These are phyloP conservation scores for Bombylius discolor DNA, from an alignment of 2,888 invertebrate genomes.

Conservation along the genomic window DNA sequence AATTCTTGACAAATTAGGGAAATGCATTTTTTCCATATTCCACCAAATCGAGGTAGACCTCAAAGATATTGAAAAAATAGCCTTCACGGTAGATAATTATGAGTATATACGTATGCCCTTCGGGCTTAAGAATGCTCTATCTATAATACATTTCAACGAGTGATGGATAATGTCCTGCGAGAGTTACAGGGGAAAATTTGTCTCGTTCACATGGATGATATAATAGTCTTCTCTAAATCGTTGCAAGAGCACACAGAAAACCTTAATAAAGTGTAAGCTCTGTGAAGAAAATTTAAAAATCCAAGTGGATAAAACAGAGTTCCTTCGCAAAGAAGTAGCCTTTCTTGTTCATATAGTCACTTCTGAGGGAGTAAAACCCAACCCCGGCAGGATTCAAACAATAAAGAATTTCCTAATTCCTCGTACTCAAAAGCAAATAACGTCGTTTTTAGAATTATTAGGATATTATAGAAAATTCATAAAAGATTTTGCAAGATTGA, in stretches of 20 bases:
- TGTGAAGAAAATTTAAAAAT: slow-evolving; percentile 16
- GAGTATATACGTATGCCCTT: slow-evolving; percentile 8
- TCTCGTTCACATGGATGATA: slow-evolving; percentile 20
- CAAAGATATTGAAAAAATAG: slow-evolving; percentile 10
- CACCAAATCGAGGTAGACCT: slow-evolving; percentile 19
- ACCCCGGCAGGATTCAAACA: too few relatives aligned
- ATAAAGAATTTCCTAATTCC: slow-evolving; percentile 16
- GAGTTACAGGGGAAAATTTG: slow-evolving; percentile 14
- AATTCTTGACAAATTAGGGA: slow-evolving; percentile 27
- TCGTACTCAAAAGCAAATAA: slow-evolving; percentile 16
- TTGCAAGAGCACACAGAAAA: slow-evolving; percentile 19
- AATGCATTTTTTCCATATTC: slow-evolving; percentile 21
- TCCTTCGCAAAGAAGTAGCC: slow-evolving; percentile 16
- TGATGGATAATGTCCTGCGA: slow-evolving; percentile 15
- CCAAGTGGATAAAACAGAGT: slow-evolving; percentile 19
- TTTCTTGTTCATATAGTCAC: slow-evolving; percentile 23
- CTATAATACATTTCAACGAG: slow-evolving; percentile 1
- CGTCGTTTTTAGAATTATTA: slow-evolving; percentile 16
- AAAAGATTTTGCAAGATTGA: neutral
- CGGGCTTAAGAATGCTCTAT: neutral
- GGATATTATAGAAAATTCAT: too few relatives aligned
- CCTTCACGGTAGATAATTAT: slow-evolving; percentile 10
- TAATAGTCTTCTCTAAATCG: slow-evolving; percentile 18
- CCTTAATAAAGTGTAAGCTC: slow-evolving; percentile 14
- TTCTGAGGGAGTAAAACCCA: too few relatives aligned